phyloP scores from a whole-genome alignment of 1,140 invertebrate species.

The Procambarus clarkii region DNA sequence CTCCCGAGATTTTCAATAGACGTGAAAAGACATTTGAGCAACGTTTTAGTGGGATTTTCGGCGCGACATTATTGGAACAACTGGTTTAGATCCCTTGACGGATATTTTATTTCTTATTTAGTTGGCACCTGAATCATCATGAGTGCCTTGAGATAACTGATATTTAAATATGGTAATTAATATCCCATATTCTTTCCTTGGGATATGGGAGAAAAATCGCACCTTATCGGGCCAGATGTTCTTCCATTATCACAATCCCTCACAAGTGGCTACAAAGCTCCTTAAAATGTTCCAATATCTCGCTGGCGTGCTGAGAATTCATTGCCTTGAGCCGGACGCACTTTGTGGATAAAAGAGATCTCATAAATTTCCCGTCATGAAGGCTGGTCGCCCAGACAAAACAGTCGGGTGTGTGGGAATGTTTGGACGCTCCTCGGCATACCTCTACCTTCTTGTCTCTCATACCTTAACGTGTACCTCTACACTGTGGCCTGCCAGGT shows the following conservation, averaged over 20 bases:
- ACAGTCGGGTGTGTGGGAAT: too few species aligned
- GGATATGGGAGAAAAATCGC: background rate
- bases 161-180: background rate
- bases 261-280: slow-evolving; percentile 7
- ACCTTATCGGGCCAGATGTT: slow-evolving; percentile 4
- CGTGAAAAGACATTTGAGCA: slow-evolving; percentile 67
- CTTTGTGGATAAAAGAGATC: slow-evolving; percentile 20
- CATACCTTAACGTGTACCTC: too few species aligned
- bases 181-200: background rate
- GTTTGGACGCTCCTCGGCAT: too few species aligned
- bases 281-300: slow-evolving; percentile 14
- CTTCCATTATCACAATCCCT: slow-evolving; percentile 12
- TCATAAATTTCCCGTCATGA: background rate
- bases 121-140: too few species aligned
- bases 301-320: background rate
- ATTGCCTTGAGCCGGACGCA: slow-evolving; percentile 19
- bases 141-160: too few species aligned
- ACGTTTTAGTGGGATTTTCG: slow-evolving; percentile 59
- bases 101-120: too few species aligned
- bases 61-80: slow-evolving; percentile 56
- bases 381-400: too few species aligned
- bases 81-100: slow-evolving; percentile 27
- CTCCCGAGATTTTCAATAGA: slow-evolving; percentile 39
- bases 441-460: too few species aligned
- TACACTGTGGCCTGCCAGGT: too few species aligned